Conservation (phyloP, 2,888 invertebrate genomes). For the Sycophila texana region DNA sequence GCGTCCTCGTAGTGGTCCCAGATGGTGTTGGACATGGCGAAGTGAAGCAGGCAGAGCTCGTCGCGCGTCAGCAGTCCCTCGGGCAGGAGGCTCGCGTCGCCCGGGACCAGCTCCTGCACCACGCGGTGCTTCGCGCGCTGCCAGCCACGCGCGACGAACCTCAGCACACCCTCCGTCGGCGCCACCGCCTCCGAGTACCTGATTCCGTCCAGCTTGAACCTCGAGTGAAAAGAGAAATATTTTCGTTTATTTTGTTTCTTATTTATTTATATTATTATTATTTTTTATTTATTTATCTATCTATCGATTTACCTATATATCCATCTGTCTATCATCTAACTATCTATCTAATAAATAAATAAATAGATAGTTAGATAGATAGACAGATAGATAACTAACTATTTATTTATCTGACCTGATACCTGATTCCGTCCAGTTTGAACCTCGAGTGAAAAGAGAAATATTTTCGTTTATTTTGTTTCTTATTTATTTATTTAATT, state of each 20-base stretch:
- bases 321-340: too few relatives aligned
- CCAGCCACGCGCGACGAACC: constrained; percentile 34
- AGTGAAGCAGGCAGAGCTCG: constrained; percentile 68
- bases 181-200: constrained; percentile 59
- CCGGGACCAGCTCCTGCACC: constrained; percentile 66
- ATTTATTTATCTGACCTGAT: too few relatives aligned
- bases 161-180: constrained; percentile 54
- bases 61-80: constrained; percentile 59
- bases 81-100: constrained; percentile 61
- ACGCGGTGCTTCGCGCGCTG: constrained; percentile 66
- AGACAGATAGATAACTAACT: too few relatives aligned
- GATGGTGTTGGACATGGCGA: constrained; percentile 67
- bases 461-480: background rate
- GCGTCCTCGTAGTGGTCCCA: constrained; percentile 57
- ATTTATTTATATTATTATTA: background rate
- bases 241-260: background rate
- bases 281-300: too few relatives aligned
- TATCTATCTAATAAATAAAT: too few relatives aligned
- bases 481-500: background rate
- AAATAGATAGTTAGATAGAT: too few relatives aligned
- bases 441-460: constrained; percentile 59
- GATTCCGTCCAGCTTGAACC: constrained; percentile 69
- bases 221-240: constrained; percentile 29
- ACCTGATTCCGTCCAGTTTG: constrained; percentile 67
- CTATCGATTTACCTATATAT: too few relatives aligned